Conservation (phyloP, 2,888 invertebrate species). For the Mesorhabditis belari region DNA sequence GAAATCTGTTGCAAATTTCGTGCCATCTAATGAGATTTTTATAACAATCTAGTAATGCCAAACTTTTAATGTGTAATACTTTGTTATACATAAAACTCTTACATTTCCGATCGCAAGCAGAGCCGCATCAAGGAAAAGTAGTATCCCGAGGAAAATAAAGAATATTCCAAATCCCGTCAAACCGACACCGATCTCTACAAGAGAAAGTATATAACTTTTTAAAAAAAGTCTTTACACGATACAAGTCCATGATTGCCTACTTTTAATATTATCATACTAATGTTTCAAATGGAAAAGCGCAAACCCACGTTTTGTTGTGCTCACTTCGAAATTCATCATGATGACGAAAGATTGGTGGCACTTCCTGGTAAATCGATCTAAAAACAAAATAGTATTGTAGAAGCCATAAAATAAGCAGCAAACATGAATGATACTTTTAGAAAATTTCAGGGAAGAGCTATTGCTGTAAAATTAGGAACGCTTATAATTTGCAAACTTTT, state of each 20-base stretch:
- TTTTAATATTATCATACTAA: neutral
- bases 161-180: conserved; percentile 89
- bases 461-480: too few species aligned
- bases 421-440: too few species aligned
- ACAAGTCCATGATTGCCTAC: neutral
- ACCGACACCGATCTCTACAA: conserved; percentile 82
- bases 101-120: conserved; percentile 98
- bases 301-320: conserved; percentile 37
- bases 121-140: conserved; percentile 91
- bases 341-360: neutral
- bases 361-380: too few species aligned
- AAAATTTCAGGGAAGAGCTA: too few species aligned
- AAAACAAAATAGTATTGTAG: too few species aligned
- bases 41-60: too few species aligned
- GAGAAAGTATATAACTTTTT: neutral
- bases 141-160: conserved; percentile 84
- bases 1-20: too few species aligned
- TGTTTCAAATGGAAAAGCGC: neutral
- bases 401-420: too few species aligned
- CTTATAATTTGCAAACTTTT: too few species aligned
- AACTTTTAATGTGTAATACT: too few species aligned
- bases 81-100: conserved; percentile 56
- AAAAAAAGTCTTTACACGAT: neutral
- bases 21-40: too few species aligned
- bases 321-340: conserved; percentile 44